Conservation (phyloP, 2,888 invertebrate genomes). For the Epinotia ramella region DNA sequence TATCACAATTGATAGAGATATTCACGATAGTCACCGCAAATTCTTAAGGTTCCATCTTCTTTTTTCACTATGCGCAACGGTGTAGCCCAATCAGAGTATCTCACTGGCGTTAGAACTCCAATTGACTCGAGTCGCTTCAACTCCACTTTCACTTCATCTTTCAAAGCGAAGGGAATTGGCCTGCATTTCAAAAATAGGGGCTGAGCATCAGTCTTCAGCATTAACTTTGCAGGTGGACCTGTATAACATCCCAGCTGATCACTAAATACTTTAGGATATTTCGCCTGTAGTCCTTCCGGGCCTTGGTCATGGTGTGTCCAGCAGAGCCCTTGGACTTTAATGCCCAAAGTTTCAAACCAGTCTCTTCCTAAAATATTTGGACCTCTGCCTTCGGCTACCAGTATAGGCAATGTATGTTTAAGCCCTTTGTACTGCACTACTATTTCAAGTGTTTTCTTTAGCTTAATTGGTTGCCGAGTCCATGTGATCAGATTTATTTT, state of each 20-base stretch:
- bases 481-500: not conserved
- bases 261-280: not conserved
- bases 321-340: not conserved
- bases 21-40: slow-evolving; percentile 48
- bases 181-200: not conserved
- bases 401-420: not conserved
- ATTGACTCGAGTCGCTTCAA: slow-evolving; percentile 28
- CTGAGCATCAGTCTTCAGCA: not conserved
- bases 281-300: not conserved
- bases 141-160: slow-evolving; percentile 45
- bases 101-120: slow-evolving; percentile 43
- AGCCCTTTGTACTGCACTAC: not conserved
- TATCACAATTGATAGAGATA: slow-evolving; percentile 41
- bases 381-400: not conserved
- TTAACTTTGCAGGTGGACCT: not conserved
- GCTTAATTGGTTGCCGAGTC: slow-evolving; percentile 1
- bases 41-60: slow-evolving; percentile 44
- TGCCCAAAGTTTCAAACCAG: not conserved
- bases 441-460: not conserved
- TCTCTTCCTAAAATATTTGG: slow-evolving; percentile 5
- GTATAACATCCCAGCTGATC: not conserved
- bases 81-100: slow-evolving; percentile 46
- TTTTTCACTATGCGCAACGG: slow-evolving; percentile 41
- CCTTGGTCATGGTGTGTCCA: not conserved
- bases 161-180: not conserved